Evolutionary conservation across 2,888 invertebrate genomes (phyloP).

Genomic region (Orthosia gracilis): DNA sequence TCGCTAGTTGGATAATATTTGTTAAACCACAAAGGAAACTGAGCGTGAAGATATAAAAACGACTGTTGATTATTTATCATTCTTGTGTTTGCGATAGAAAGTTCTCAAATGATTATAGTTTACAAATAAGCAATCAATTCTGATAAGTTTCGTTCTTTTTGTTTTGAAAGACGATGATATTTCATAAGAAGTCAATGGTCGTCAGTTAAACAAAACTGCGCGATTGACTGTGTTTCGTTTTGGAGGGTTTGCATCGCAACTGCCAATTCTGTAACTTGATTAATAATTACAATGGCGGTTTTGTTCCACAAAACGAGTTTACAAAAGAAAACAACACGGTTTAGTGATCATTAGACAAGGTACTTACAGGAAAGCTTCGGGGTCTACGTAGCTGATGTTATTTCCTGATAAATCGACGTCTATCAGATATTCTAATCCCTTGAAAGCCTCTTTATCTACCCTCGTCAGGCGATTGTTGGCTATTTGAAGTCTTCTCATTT

Average conservation of each 20-base stretch:
- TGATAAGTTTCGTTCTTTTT: slow-evolving; percentile 26
- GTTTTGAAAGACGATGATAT: slow-evolving; percentile 24
- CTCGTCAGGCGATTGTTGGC: slow-evolving; percentile 92
- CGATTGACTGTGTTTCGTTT: slow-evolving; percentile 33
- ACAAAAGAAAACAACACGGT: slow-evolving; percentile 6
- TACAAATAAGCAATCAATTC: slow-evolving; percentile 42
- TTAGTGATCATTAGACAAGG: slow-evolving; percentile 26
- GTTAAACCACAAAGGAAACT: slow-evolving; percentile 26
- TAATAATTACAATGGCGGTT: slow-evolving; percentile 40
- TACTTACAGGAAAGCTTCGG: slow-evolving; percentile 93
- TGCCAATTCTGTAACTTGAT: slow-evolving; percentile 41
- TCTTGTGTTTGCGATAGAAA: slow-evolving; percentile 42
- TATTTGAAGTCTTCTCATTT: slow-evolving; percentile 93
- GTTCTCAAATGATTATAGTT: slow-evolving; percentile 36
- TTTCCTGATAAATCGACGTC: slow-evolving; percentile 94
- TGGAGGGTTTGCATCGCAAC: slow-evolving; percentile 28
- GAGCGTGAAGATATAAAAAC: slow-evolving; percentile 44
- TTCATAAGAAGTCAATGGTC: slow-evolving; percentile 38
- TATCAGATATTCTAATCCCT: slow-evolving; percentile 92
- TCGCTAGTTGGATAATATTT: slow-evolving; percentile 27
- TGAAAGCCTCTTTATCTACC: slow-evolving; percentile 92
- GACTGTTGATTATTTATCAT: slow-evolving; percentile 30
- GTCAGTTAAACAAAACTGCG: slow-evolving; percentile 12
- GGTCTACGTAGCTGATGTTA: slow-evolving; percentile 92
- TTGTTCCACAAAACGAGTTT: slow-evolving; percentile 17